Percentiles rank a stretch among this genome's conserved stretches.
phyloP scores from a whole-genome alignment of 2,113 vertebrate species.

The Barbus barbus region DNA sequence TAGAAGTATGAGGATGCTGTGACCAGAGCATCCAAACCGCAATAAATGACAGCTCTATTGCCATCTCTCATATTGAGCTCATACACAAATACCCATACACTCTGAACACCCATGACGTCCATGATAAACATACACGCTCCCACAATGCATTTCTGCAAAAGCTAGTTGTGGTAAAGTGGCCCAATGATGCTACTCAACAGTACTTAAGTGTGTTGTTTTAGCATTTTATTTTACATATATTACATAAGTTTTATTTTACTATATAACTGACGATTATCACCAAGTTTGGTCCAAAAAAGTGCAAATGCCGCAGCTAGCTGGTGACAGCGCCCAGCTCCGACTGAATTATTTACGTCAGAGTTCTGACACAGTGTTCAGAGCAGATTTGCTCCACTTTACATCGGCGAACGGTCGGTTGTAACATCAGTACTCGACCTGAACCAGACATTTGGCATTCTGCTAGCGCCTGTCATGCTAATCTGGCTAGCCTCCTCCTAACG shows the following conservation, averaged over 20 bases:
- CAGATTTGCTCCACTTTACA: conserved; percentile 29
- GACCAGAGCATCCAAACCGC: conserved; percentile 6
- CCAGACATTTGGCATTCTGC: conserved; percentile 30
- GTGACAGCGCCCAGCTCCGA: neutral
- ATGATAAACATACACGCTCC: neutral
- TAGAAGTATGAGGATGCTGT: conserved; percentile 27
- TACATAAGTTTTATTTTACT: neutral
- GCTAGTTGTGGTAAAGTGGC: neutral
- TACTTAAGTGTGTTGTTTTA: neutral
- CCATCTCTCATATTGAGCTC: conserved; percentile 1
- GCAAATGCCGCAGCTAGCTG: neutral
- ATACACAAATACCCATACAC: neutral
- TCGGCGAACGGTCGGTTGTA: neutral
- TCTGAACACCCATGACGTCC: neutral
- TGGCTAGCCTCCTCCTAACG: conserved; percentile 14
- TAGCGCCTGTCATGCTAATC: conserved; percentile 39
- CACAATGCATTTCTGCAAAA: conserved; percentile 11
- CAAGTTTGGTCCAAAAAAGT: neutral
- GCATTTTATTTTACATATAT: neutral
- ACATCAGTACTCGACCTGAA: conserved; percentile 33
- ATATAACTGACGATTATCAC: neutral
- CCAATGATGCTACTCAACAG: neutral
- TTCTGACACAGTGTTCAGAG: conserved; percentile 13
- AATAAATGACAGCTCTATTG: neutral
- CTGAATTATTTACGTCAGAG: conserved; percentile 23